Evolutionary conservation across 2,113 vertebrate genomes (phyloP), one percentile per base, ranked within the genome.

Genomic region (Miniopterus natalensis): DNA sequence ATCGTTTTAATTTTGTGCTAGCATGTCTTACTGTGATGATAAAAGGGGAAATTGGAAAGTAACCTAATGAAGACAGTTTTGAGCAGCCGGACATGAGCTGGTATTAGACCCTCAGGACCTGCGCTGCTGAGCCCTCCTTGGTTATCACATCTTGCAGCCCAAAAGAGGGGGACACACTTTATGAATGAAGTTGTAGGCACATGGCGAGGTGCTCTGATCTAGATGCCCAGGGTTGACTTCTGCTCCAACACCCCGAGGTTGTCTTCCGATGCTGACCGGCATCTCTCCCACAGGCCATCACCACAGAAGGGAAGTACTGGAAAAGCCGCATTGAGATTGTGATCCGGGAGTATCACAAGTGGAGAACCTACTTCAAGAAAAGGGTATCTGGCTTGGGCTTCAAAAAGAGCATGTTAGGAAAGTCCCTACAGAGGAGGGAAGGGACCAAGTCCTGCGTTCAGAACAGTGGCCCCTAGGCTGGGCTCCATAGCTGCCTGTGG

Each of bases 361-460:
- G 99, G 99, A 99, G 99, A 96, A 99, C 99, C 1, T 99, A 99
- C 98, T 99, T 99, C 98, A 99, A 99, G 97, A 99, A 99, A 98
- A 99, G 99, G 99, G 99, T 99, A 98, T 59, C 94, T 63, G 15
- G 20, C 55, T 0, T n/a, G 85, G 23, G 49, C 25, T 31, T 68
- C 51, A 3, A 14, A 11, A 71, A 53, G 57, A 15, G 3, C 7
- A 2, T 6, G 9, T 45, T 23, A 18, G 15, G 57, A 81, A 36
- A 49, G 63, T 31, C n/a, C 27, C 7, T 6, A 0, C 4, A 2
- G 51, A 15, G 27, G 49, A 25, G 73, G 29, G n/a, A 11, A 12
- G 40, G 10, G 3, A 0, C 36, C 5, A 25, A 25, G n/a, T 1
- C 14, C 14, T 0, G 1, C 0, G 4, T 77, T 61, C 20, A 23